A percentile compares a stretch with the other conserved stretches of the same genome.
These are phyloP conservation scores for Julus scanicus DNA, from an alignment of 2,888 invertebrate species.

Conservation along the genomic window DNA sequence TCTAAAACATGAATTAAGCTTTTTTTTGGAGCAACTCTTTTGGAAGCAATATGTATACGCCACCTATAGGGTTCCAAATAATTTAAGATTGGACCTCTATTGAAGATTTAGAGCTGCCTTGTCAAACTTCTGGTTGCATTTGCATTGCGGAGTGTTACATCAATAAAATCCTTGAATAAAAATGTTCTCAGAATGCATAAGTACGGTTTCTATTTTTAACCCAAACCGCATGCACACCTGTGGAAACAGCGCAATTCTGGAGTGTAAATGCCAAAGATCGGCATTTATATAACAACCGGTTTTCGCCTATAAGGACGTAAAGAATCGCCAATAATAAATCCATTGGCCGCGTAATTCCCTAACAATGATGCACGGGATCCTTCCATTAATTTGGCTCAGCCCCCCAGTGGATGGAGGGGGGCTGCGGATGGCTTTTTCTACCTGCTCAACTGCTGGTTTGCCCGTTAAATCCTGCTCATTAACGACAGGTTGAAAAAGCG, in stretches of 20 bases:
- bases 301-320: not conserved
- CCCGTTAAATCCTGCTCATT: not conserved
- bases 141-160: too few relatives aligned
- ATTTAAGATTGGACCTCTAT: too few relatives aligned
- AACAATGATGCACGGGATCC: slow-evolving; percentile 39
- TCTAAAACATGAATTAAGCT: too few relatives aligned
- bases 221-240: not conserved
- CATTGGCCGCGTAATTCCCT: slow-evolving; percentile 10
- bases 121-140: too few relatives aligned
- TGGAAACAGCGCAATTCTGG: not conserved
- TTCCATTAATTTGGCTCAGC: slow-evolving; percentile 16
- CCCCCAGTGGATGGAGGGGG: not conserved
- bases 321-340: slow-evolving; percentile 15
- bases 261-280: not conserved
- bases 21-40: too few relatives aligned
- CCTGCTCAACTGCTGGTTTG: not conserved
- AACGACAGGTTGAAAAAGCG: slow-evolving; percentile 42
- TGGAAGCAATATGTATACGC: too few relatives aligned
- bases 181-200: too few relatives aligned
- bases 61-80: too few relatives aligned
- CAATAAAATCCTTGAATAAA: too few relatives aligned
- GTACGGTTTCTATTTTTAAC: not conserved
- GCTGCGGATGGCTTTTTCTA: not conserved
- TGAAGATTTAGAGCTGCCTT: too few relatives aligned
- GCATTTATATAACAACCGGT: not conserved